These are phyloP conservation scores for Zosterops hypoxanthus DNA, from an alignment of 2,113 vertebrate species.

Conservation along the genomic window DNA sequence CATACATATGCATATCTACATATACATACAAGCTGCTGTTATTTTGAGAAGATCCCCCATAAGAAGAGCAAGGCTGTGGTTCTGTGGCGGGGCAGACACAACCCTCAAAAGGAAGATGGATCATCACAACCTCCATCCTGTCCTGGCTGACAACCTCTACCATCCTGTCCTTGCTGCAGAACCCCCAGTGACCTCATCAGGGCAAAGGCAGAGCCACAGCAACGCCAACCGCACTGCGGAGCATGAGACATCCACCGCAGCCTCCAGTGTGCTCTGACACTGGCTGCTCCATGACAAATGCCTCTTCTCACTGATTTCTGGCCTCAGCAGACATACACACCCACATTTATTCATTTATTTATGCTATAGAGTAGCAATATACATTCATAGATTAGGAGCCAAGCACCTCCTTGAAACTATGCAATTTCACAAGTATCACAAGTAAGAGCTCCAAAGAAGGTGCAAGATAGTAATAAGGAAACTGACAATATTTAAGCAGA, in stretches of 20 bases:
- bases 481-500: neutral
- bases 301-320: neutral
- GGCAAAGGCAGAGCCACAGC: neutral
- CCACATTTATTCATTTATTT: neutral
- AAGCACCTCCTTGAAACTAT: neutral
- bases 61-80: neutral
- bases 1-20: neutral
- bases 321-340: neutral
- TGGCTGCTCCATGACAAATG: neutral
- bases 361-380: neutral
- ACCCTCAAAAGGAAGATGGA: neutral
- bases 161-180: neutral
- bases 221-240: rapidly evolving
- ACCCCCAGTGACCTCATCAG: neutral
- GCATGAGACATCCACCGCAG: rapidly evolving
- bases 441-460: neutral
- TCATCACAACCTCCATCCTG: neutral
- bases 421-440: neutral
- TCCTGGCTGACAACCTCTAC: neutral
- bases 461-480: neutral
- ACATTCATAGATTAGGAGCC: neutral
- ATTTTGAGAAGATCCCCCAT: neutral
- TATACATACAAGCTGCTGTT: rapidly evolving
- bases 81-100: neutral
- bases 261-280: neutral